Base-by-base conservation (phyloP, 2,888 invertebrate species). In the Fabriciana adippe region DNA sequence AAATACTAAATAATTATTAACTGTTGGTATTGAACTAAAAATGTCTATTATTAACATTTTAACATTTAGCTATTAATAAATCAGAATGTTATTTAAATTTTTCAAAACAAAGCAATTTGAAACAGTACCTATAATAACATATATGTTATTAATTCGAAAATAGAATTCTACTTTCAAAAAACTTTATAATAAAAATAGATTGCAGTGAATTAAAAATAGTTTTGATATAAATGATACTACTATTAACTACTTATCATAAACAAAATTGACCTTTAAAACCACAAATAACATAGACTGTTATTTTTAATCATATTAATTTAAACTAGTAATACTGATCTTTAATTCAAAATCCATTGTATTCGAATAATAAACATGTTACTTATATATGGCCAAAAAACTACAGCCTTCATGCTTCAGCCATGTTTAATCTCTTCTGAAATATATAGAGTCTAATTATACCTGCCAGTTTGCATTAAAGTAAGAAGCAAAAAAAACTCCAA, bases 131-230 rank as follows among this genome's bases (percentile, higher is more conserved):
- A 15, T 18, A n/a, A n/a, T n/a, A n/a, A n/a, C n/a, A 41, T 2
- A 8, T 41, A 11, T 41, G 11, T 41, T 26, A 47, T 48, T n/a
- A 11, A 47, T 59, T 48, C 15, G 6, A 48, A 59, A 59, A 59
- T 59, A 59, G 57, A 59, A 48, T 47, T 26, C 57, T 59, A 59
- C 57, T 48, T 59, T 48, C n/a, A 48, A 59, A 48, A n/a, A n/a
- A 2, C 15, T 47, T 57, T 57, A 6, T 18, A 21, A 14, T 0
- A 8, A 57, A 8, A n/a, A 21, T 21, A 57, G 15, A 47, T 15
- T n/a, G 31, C 26, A 48, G 13, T 47, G 11, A 26, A 59, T 45
- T 21, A 47, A 26, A 47, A 48, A 57, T 56, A 41, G 21, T 47
- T 57, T 35, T 8, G 35, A 35, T 6, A 8, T 35, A 35, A 41